phyloP scores from a whole-genome alignment of 2,113 vertebrate genomes.

The Corythaeola cristata region DNA sequence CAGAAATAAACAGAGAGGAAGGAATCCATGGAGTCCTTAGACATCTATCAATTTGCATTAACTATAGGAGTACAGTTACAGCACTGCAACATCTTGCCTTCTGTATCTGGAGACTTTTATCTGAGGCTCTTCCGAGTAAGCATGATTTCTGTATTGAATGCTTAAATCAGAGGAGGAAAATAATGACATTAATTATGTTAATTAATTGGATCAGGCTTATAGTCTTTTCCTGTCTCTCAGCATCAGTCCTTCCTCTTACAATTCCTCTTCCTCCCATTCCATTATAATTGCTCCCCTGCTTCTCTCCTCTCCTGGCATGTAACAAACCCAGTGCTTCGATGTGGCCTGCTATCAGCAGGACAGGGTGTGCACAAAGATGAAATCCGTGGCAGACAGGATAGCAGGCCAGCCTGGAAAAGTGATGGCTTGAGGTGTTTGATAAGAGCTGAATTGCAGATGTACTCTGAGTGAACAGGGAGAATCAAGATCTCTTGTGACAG shows the following conservation, averaged over 20 bases:
- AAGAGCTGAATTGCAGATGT: neutral
- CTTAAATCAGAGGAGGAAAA: constrained; percentile 61
- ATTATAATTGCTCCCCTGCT: constrained; percentile 25
- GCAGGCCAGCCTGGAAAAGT: neutral
- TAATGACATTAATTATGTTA: constrained; percentile 62
- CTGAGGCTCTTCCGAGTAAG: constrained; percentile 1
- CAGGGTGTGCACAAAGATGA: neutral
- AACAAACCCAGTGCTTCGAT: neutral
- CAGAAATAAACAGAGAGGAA: neutral
- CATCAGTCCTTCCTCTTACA: constrained; percentile 56
- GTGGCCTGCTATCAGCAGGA: neutral
- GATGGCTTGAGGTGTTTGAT: neutral
- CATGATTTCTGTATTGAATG: constrained; percentile 51
- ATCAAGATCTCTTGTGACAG: neutral
- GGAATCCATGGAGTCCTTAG: neutral
- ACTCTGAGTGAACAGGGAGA: neutral
- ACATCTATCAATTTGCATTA: no score
- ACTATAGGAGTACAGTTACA: neutral
- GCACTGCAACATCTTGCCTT: neutral
- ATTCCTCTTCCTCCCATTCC: constrained; percentile 50
- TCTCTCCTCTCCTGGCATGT: neutral
- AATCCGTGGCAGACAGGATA: neutral
- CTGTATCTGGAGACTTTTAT: constrained; percentile 43
- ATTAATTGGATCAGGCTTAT: constrained; percentile 51
- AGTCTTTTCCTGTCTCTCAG: constrained; percentile 60